Percentiles rank a stretch among this genome's conserved stretches.
Evolutionary conservation across 2,113 vertebrate genomes (phyloP).

Genomic region (Eulemur rufifrons): DNA sequence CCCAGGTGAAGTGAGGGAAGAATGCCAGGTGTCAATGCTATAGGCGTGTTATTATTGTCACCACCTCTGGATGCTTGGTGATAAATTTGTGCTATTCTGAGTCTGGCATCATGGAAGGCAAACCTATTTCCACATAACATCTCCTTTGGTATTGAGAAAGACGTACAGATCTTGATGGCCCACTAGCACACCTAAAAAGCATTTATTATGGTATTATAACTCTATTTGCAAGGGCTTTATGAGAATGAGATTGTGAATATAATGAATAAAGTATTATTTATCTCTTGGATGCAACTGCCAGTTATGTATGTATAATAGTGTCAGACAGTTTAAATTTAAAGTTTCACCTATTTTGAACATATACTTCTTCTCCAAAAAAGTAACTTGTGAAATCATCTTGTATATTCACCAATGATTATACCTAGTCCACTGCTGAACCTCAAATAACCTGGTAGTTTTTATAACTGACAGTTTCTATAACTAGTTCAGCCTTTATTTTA

Average conservation of each 20-base stretch:
- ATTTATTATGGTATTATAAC: neutral
- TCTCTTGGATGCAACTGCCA: neutral
- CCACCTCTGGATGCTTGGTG: neutral
- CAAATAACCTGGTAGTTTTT: neutral
- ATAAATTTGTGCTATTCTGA: neutral
- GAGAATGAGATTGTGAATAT: neutral
- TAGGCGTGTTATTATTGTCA: neutral
- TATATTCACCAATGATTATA: neutral
- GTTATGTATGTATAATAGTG: neutral
- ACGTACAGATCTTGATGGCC: neutral
- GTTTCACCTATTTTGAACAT: neutral
- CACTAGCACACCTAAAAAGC: neutral
- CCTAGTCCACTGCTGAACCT: neutral
- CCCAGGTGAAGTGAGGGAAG: neutral
- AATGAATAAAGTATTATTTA: conserved; percentile 1
- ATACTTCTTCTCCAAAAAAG: neutral
- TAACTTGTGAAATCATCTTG: neutral
- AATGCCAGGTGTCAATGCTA: neutral
- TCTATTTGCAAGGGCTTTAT: neutral
- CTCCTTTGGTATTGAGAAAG: neutral
- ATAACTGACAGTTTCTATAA: neutral
- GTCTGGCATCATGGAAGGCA: neutral
- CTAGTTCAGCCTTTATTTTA: neutral
- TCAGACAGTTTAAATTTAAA: neutral
- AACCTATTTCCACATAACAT: neutral